A percentile compares a stretch with the other conserved stretches of the same genome.
These are phyloP conservation scores for Camponotus fellah DNA, from an alignment of 2,888 invertebrate genomes.

Conservation along the genomic window DNA sequence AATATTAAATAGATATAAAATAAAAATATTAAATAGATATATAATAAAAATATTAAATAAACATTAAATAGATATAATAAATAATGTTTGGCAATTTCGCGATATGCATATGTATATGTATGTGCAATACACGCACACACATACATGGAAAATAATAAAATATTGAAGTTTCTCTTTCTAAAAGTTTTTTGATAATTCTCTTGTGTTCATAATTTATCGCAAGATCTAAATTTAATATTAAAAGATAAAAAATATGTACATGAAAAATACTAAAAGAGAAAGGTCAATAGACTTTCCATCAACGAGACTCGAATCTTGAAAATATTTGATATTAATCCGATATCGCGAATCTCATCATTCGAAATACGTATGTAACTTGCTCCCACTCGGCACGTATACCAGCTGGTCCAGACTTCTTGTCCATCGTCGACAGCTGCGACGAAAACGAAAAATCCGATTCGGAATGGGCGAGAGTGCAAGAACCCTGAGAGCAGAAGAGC, in stretches of 20 bases:
- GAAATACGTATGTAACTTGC: conserved; percentile 36
- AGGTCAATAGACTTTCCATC: neutral
- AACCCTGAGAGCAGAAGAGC: conserved; percentile 52
- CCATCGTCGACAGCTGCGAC: conserved; percentile 85
- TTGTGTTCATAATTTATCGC: neutral
- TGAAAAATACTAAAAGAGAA: neutral
- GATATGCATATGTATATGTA: too few species aligned
- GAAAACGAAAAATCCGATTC: conserved; percentile 73
- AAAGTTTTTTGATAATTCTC: neutral
- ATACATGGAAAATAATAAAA: neutral
- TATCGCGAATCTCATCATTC: neutral
- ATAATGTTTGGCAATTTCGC: neutral
- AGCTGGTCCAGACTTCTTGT: conserved; percentile 88
- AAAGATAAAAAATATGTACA: neutral
- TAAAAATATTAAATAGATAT: too few species aligned
- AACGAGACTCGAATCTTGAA: neutral
- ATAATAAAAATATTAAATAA: neutral
- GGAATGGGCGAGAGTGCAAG: conserved; percentile 71
- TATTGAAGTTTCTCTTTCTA: neutral
- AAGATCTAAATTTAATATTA: neutral
- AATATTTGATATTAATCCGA: neutral
- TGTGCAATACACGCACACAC: too few species aligned
- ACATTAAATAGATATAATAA: neutral
- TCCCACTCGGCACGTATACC: conserved; percentile 83
- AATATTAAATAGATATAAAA: too few species aligned